Conservation (phyloP, 2,797 vertebrate species). For the Pogoniulus pusillus region DNA sequence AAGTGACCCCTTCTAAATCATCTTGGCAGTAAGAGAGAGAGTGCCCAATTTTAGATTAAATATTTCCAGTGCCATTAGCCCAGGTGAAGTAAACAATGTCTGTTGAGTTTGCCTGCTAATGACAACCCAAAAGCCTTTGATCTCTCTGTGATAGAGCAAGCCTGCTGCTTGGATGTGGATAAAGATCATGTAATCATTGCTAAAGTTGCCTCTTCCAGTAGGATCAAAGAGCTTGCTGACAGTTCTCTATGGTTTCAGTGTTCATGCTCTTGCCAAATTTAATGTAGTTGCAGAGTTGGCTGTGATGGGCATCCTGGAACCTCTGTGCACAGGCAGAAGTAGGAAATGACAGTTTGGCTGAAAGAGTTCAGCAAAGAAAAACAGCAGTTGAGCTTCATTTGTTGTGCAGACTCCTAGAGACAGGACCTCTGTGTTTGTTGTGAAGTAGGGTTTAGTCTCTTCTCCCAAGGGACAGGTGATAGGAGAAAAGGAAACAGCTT, state of each 20-base stretch:
- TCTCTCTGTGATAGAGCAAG: background rate
- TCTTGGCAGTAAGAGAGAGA: constrained; percentile 44
- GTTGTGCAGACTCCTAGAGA: background rate
- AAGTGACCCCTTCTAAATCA: constrained; percentile 65
- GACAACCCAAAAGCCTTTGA: constrained; percentile 44
- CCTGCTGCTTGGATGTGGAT: background rate
- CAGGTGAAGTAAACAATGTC: constrained; percentile 28
- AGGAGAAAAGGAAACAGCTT: no score
- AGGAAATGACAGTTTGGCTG: background rate
- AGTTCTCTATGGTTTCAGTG: background rate
- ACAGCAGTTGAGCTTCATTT: background rate
- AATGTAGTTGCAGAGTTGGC: accelerated
- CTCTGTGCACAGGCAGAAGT: background rate
- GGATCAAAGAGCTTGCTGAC: background rate
- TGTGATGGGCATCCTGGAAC: background rate
- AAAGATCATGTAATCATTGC: background rate
- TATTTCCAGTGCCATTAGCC: constrained; percentile 57
- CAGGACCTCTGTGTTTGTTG: background rate
- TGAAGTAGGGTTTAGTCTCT: no score
- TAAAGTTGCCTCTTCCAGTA: background rate
- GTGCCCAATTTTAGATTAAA: constrained; percentile 62
- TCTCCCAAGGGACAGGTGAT: no score
- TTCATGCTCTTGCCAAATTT: background rate
- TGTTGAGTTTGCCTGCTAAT: constrained; percentile 32
- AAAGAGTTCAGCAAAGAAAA: background rate